Percentiles rank a stretch among this genome's conserved stretches.
Conservation (phyloP, 2,797 vertebrate species). For the Tragopan temminckii region DNA sequence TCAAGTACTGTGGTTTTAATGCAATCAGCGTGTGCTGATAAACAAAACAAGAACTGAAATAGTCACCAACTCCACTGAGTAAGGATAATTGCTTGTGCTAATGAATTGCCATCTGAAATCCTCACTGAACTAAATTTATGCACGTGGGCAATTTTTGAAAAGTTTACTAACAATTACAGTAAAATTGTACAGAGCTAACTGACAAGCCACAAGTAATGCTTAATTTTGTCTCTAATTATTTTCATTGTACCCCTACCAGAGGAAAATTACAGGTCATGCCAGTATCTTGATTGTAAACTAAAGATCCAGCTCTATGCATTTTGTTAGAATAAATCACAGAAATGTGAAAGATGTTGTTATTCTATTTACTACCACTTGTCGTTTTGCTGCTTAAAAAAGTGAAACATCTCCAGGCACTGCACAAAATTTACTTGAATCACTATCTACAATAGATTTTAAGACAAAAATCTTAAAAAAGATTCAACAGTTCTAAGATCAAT, state of each 20-base stretch:
- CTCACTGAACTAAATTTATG: neutral
- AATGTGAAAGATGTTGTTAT: neutral
- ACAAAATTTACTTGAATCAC: neutral
- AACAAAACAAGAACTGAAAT: neutral
- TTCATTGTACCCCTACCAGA: neutral
- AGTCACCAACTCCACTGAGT: neutral
- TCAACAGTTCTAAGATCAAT: neutral
- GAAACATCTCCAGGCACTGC: neutral
- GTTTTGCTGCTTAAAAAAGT: neutral
- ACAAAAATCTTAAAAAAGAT: neutral
- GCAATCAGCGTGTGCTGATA: neutral
- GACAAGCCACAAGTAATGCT: neutral
- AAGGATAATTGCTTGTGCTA: neutral
- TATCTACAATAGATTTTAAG: neutral
- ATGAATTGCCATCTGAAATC: neutral
- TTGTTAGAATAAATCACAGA: no score
- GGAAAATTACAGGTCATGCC: neutral
- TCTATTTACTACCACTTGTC: neutral
- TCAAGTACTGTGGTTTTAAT: neutral
- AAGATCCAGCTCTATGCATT: neutral
- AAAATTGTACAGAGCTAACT: neutral
- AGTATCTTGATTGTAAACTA: neutral
- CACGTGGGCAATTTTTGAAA: neutral
- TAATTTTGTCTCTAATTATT: neutral
- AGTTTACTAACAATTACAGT: neutral